Percentiles rank a stretch among this genome's conserved stretches.
Conservation (phyloP, 2,113 vertebrate genomes). For the Leptodactylus fuscus region DNA sequence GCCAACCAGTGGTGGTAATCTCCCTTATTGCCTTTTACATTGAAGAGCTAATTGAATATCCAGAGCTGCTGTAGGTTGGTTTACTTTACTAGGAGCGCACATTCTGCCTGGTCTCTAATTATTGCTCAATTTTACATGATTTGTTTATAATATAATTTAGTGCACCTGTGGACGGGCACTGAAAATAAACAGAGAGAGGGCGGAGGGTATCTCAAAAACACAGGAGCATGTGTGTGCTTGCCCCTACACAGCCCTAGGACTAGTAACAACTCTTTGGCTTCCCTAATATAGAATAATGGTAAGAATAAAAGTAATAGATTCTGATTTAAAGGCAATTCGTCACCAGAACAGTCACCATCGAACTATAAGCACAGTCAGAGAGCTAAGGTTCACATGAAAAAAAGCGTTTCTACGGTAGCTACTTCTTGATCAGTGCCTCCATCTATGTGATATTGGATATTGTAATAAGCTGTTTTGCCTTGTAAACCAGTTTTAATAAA, state of each 20-base stretch:
- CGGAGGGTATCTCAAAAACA: neutral
- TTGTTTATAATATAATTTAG: constrained; percentile 1
- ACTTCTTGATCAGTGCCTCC: too few relatives aligned
- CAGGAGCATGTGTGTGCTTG: neutral
- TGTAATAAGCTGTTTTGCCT: too few relatives aligned
- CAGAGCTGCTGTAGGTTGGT: neutral
- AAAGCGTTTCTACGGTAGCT: too few relatives aligned
- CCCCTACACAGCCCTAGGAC: neutral
- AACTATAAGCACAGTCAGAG: too few relatives aligned
- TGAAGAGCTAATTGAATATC: neutral
- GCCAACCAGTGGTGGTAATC: neutral
- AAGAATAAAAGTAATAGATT: too few relatives aligned
- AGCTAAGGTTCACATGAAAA: too few relatives aligned
- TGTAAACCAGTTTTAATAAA: too few relatives aligned
- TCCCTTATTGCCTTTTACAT: neutral
- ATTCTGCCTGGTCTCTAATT: neutral
- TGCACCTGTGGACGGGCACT: neutral
- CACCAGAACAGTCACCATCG: too few relatives aligned
- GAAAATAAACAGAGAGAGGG: neutral
- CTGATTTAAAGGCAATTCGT: too few relatives aligned
- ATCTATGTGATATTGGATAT: too few relatives aligned
- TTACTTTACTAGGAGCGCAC: neutral
- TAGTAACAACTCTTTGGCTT: neutral
- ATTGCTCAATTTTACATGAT: neutral
- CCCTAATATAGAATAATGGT: too few relatives aligned